phyloP scores from a whole-genome alignment of 1,140 invertebrate genomes.

The Globodera ellingtonae region DNA sequence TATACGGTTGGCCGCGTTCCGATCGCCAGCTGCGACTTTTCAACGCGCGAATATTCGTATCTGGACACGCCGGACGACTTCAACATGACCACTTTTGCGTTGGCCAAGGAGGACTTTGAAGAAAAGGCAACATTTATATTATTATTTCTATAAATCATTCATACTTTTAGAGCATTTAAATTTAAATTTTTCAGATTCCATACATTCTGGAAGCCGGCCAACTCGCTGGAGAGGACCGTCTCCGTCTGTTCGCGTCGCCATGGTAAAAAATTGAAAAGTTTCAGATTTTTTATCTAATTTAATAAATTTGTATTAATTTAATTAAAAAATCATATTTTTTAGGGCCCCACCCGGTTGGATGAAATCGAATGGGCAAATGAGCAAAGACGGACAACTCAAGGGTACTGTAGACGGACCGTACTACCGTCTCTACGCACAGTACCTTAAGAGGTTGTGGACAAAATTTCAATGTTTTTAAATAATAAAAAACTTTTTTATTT shows the following conservation, averaged over 20 bases:
- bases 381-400: slow-evolving; percentile 71
- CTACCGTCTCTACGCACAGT: slow-evolving; percentile 80
- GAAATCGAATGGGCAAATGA: slow-evolving; percentile 77
- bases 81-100: slow-evolving; percentile 73
- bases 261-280: neutral
- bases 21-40: slow-evolving; percentile 83
- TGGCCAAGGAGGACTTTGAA: slow-evolving; percentile 75
- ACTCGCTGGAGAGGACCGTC: neutral
- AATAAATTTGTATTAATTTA: neutral
- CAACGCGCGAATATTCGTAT: slow-evolving; percentile 74
- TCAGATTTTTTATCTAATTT: neutral
- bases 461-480: slow-evolving; percentile 12
- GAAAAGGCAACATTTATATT: slow-evolving; percentile 64
- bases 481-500: neutral
- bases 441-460: slow-evolving; percentile 73
- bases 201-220: slow-evolving; percentile 18
- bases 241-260: neutral
- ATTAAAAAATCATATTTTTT: slow-evolving; percentile 73
- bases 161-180: too few species aligned
- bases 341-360: slow-evolving; percentile 88
- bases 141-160: too few species aligned
- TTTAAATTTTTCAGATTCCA: neutral
- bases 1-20: slow-evolving; percentile 79
- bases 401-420: slow-evolving; percentile 70
- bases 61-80: slow-evolving; percentile 72